Evolutionary conservation across 1,140 invertebrate species (phyloP).

Genomic region (Pseudobourletiella spinata): DNA sequence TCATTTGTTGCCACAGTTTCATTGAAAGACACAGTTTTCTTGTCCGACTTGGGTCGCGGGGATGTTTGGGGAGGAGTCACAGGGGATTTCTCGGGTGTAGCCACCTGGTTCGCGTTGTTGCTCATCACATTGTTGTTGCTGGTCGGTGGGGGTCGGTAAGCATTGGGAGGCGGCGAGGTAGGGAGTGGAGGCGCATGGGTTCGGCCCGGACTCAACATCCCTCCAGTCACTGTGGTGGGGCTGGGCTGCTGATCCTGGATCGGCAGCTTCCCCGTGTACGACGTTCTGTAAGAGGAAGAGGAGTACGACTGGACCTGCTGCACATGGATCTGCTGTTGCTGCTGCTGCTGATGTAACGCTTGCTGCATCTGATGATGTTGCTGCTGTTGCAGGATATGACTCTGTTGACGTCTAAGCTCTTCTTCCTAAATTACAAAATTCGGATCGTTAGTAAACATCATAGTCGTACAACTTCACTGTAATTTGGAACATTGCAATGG

Average conservation of each 20-base stretch:
- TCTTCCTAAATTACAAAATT: constrained; percentile 41
- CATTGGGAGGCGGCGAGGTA: constrained; percentile 33
- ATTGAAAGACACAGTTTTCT: constrained; percentile 65
- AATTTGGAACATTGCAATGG: too few species aligned
- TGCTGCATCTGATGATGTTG: constrained; percentile 37
- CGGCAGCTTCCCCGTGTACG: constrained; percentile 6
- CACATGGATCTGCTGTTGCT: constrained; percentile 24
- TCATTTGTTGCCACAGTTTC: constrained; percentile 52
- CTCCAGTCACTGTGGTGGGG: too few species aligned
- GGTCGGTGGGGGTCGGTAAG: too few species aligned
- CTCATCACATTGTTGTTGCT: not conserved
- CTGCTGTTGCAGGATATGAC: constrained; percentile 39
- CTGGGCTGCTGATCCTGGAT: too few species aligned
- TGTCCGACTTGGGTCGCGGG: constrained; percentile 26
- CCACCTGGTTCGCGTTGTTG: not conserved
- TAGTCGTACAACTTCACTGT: too few species aligned
- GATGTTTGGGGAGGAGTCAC: constrained; percentile 33
- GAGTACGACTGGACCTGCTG: constrained; percentile 35
- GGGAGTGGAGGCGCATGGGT: constrained; percentile 34
- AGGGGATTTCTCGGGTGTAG: constrained; percentile 29
- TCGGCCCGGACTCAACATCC: constrained; percentile 25
- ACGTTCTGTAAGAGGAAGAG: too few species aligned
- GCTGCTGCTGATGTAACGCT: constrained; percentile 33
- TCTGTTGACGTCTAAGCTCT: constrained; percentile 43
- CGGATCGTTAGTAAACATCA: too few species aligned